Percentiles rank a stretch among this genome's conserved stretches.
Conservation (phyloP, 2,797 vertebrate genomes). For the Coracias cyanogaster region DNA sequence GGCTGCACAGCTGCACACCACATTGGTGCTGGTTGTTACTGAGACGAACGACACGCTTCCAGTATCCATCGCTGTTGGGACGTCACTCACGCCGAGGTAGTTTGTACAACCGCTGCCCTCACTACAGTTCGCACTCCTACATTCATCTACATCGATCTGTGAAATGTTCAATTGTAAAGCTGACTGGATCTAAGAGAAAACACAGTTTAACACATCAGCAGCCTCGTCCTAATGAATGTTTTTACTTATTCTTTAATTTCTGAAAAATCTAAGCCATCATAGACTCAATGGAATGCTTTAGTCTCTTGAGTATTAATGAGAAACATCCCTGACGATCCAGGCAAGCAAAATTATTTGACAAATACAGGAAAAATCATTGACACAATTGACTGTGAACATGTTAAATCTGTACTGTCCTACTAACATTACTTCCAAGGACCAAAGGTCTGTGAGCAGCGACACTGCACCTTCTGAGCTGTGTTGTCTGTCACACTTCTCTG, state of each 20-base stretch:
- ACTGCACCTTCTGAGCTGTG: background rate
- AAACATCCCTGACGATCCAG: background rate
- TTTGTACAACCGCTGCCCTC: conserved; percentile 77
- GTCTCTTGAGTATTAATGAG: background rate
- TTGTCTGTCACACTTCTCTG: background rate
- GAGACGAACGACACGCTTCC: conserved; percentile 85
- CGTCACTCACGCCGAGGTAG: conserved; percentile 76
- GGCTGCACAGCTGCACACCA: conserved; percentile 80
- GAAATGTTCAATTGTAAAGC: conserved; percentile 84
- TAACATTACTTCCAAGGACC: background rate
- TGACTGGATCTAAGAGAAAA: conserved; percentile 83
- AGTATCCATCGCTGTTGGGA: conserved; percentile 81
- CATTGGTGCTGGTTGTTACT: conserved; percentile 74
- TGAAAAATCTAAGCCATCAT: background rate
- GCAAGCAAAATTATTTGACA: background rate
- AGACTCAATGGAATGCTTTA: background rate
- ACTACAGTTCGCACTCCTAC: conserved; percentile 77
- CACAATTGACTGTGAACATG: background rate
- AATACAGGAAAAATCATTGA: background rate
- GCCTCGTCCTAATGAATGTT: background rate
- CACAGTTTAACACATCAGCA: background rate
- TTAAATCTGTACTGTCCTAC: background rate
- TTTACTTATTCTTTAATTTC: background rate
- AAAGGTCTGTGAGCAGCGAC: background rate
- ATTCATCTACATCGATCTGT: conserved; percentile 86